Evolutionary conservation across 2,113 vertebrate species (phyloP), one percentile per base, ranked within the genome.

Genomic region (Pedetes capensis): DNA sequence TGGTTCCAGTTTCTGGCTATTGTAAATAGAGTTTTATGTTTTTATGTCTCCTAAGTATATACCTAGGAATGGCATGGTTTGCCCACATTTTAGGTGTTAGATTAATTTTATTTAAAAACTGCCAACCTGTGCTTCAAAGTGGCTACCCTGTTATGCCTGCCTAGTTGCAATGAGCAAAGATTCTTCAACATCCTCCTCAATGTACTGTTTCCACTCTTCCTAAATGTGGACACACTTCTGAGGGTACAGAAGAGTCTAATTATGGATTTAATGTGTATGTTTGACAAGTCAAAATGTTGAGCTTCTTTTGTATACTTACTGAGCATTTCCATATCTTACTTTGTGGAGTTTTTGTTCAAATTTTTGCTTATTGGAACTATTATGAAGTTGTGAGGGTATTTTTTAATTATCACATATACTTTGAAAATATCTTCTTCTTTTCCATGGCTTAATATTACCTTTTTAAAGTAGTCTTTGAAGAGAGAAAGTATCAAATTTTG

Each of bases 221-320:
- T 47, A n/a, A 66, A 53, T 42, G 2, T 0, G 14, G 27, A 29
- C 27, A 20, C 2, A 4, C 2, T 17, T 14, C 6, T 17, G 16
- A 55, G 18, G 0, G 12, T 17, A 12, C 10, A 11, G 32, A 14
- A 16, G 39, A n/a, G 39, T 44, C 29, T 39, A 17, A 44, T 5
- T 66, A 20, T 69, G 22, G 29, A 27, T 61, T 61, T 37, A 53
- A n/a, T 37, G 17, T 16, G 17, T 63, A 57, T 80, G 25, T 20
- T 18, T 47, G n/a, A 44, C 20, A 44, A 44, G 17, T 78, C 23
- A 64, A 16, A 37, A 17, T 17, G 34, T 25, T 42, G 37, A 80
- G n/a, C 9, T 37, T 42, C 18, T 23, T 57, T 76, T 69, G n/a
- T 25, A 5, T 37, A 10, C 8, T 71, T 78, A 14, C 8, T 68